A percentile compares a stretch with the other conserved stretches of the same genome.
phyloP scores from a whole-genome alignment of 2,888 invertebrate genomes.

The Euproctis similis region DNA sequence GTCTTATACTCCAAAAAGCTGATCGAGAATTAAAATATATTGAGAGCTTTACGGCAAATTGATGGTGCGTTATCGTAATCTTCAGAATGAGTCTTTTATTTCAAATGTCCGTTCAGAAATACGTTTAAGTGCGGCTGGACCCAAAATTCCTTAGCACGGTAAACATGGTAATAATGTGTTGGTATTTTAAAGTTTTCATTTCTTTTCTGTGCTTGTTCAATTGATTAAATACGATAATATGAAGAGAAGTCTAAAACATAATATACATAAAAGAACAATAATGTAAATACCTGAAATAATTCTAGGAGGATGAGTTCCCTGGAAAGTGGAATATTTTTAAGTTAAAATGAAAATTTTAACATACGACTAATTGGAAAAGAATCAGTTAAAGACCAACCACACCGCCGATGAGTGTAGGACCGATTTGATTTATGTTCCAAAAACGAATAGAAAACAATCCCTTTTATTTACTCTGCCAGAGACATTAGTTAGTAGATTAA shows the following conservation, averaged over 20 bases:
- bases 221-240: slow-evolving; percentile 3
- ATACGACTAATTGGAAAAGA: too few species aligned
- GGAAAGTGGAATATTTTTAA: too few species aligned
- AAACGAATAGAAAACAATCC: too few species aligned
- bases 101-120: slow-evolving; percentile 24
- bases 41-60: slow-evolving; percentile 36
- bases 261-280: too few species aligned
- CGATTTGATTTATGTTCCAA: too few species aligned
- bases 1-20: slow-evolving; percentile 9
- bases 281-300: too few species aligned
- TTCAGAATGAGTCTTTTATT: slow-evolving; percentile 39
- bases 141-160: slow-evolving; percentile 27
- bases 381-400: too few species aligned
- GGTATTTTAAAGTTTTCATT: slow-evolving; percentile 26
- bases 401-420: too few species aligned
- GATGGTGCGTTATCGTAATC: slow-evolving; percentile 32
- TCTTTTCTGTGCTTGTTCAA: slow-evolving; percentile 7
- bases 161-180: slow-evolving; percentile 26
- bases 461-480: slow-evolving; percentile 11
- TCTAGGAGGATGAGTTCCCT: too few species aligned
- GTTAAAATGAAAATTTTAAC: too few species aligned
- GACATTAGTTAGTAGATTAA: slow-evolving; percentile 29
- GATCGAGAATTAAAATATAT: slow-evolving; percentile 30
- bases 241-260: too few species aligned
- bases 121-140: slow-evolving; percentile 14